These are phyloP conservation scores for Recurvirostra avosetta DNA, from an alignment of 2,113 vertebrate species.

Conservation along the genomic window DNA sequence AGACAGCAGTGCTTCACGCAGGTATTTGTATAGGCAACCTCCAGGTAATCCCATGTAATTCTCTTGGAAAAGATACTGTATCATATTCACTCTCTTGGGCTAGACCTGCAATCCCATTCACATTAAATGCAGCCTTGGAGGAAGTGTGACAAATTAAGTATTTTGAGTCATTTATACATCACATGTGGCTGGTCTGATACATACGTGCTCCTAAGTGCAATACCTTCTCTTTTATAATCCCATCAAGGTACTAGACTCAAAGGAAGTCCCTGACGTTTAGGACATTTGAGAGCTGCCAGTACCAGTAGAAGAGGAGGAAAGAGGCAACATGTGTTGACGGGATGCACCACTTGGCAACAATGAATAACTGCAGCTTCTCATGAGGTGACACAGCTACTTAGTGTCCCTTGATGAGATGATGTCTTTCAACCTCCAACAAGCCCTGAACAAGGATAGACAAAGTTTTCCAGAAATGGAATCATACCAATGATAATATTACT, in stretches of 20 bases:
- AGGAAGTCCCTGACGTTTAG: not conserved
- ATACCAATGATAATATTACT: not conserved
- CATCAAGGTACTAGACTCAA: not conserved
- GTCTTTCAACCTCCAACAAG: not conserved
- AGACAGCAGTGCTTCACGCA: not conserved
- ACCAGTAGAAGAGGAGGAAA: not conserved
- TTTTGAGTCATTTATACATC: not conserved
- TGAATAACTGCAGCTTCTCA: not conserved
- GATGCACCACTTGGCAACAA: not conserved
- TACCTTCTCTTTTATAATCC: not conserved
- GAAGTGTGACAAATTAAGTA: not conserved
- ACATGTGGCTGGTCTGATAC: not conserved
- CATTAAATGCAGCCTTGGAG: not conserved
- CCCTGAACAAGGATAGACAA: not conserved
- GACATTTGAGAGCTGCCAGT: not conserved
- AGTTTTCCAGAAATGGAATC: not conserved
- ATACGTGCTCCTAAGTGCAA: fast-evolving
- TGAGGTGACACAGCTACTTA: not conserved
- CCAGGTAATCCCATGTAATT: not conserved
- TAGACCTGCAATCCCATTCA: not conserved
- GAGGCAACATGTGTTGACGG: not conserved
- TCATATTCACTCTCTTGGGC: not conserved
- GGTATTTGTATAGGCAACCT: not conserved
- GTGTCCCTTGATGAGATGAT: not conserved
- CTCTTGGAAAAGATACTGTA: not conserved